phyloP scores from a whole-genome alignment of 2,888 invertebrate genomes.

The Cheilosia impressa region DNA sequence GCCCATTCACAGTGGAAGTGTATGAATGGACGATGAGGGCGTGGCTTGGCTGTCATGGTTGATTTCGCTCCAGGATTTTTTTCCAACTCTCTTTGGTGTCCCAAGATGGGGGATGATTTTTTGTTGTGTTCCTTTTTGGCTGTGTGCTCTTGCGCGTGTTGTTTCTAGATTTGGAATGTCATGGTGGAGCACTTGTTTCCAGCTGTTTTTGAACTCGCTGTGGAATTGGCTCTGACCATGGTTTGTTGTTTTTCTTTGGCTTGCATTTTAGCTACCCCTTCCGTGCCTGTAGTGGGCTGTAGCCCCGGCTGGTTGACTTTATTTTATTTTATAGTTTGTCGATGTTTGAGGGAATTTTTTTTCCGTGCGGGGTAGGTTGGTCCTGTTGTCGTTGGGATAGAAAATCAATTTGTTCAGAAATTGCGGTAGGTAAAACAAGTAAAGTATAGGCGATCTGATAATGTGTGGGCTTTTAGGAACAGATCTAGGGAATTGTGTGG shows the following conservation, averaged over 20 bases:
- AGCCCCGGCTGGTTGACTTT: background rate
- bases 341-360: slow-evolving; percentile 33
- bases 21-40: slow-evolving; percentile 38
- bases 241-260: slow-evolving; percentile 21
- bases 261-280: background rate
- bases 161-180: slow-evolving; percentile 50
- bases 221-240: slow-evolving; percentile 33
- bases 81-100: slow-evolving; percentile 40
- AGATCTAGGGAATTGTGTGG: background rate
- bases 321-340: slow-evolving; percentile 27
- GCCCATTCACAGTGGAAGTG: slow-evolving; percentile 49
- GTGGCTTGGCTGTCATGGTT: slow-evolving; percentile 44
- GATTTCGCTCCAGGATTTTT: slow-evolving; percentile 25
- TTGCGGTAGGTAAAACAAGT: slow-evolving; percentile 46
- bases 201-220: slow-evolving; percentile 59
- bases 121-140: background rate
- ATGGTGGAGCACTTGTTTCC: slow-evolving; percentile 48
- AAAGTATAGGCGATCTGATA: slow-evolving; percentile 7
- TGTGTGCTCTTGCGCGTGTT: slow-evolving; percentile 55
- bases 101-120: slow-evolving; percentile 31
- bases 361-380: background rate
- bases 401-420: slow-evolving; percentile 63
- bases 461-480: background rate
- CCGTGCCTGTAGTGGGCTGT: background rate
- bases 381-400: slow-evolving; percentile 5